Conservation (phyloP, 2,888 invertebrate genomes). For the Agapostemon virescens region DNA sequence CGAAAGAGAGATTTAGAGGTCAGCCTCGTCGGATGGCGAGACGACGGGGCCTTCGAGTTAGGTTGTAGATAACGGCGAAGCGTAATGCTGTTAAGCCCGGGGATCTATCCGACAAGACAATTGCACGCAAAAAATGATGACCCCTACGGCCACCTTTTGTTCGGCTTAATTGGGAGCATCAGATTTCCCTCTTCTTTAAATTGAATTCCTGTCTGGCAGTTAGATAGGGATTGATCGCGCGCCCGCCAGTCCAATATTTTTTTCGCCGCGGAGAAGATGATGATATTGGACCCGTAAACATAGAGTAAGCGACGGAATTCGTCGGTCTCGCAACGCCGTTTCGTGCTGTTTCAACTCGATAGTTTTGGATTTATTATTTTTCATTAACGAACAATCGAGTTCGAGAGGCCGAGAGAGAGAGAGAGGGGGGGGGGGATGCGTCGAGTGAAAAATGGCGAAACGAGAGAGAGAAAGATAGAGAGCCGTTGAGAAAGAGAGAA, state of each 20-base stretch:
- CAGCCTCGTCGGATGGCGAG: not conserved
- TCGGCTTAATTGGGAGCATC: not conserved
- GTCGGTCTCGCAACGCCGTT: not conserved
- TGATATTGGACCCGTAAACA: conserved; percentile 1
- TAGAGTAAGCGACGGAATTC: conserved; percentile 25
- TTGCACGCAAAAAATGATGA: not conserved
- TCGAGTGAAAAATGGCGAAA: conserved; percentile 54
- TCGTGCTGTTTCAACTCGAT: conserved; percentile 11
- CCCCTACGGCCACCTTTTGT: not conserved
- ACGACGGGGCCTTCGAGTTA: too few species aligned
- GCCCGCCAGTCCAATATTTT: not conserved
- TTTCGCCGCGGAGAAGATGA: not conserved
- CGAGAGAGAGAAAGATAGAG: conserved; percentile 22
- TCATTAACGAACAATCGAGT: conserved; percentile 46
- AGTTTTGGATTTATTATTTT: conserved; percentile 53
- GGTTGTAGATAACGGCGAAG: not conserved
- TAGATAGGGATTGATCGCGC: not conserved
- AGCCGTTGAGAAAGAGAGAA: conserved; percentile 1
- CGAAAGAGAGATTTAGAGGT: not conserved
- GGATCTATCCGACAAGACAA: not conserved
- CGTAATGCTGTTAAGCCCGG: not conserved
- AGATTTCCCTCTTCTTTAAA: not conserved
- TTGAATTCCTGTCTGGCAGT: not conserved
- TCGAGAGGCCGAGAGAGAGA: conserved; percentile 13
- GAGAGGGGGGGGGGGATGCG: too few species aligned